These are phyloP conservation scores for Bombylius discolor DNA, from an alignment of 2,888 invertebrate genomes.

Conservation along the genomic window DNA sequence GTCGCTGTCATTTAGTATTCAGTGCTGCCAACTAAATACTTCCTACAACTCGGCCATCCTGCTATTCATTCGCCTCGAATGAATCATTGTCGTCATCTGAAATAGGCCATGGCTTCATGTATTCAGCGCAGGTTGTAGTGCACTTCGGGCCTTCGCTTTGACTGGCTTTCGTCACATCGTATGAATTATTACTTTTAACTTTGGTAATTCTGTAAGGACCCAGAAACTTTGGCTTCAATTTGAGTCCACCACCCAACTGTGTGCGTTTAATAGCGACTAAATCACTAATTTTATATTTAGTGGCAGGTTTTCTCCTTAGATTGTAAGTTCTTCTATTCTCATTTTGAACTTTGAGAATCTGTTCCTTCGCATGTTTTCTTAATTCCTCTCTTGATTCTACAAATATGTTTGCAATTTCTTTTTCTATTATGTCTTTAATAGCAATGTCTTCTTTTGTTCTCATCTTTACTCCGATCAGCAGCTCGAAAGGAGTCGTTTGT, in stretches of 20 bases:
- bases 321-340: slow-evolving; percentile 13
- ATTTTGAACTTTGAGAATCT: slow-evolving; percentile 12
- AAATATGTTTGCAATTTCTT: slow-evolving; percentile 4
- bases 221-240: slow-evolving; percentile 24
- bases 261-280: slow-evolving; percentile 23
- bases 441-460: slow-evolving; percentile 15
- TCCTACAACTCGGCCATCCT: slow-evolving; percentile 9
- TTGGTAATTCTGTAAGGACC: slow-evolving; percentile 23
- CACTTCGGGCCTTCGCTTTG: slow-evolving; percentile 5
- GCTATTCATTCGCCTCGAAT: slow-evolving; percentile 9
- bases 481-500: slow-evolving; percentile 15
- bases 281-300: slow-evolving; percentile 6
- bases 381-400: slow-evolving; percentile 5
- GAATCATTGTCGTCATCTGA: background rate
- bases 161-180: slow-evolving; percentile 19
- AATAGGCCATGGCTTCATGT: slow-evolving; percentile 9
- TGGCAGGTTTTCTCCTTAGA: slow-evolving; percentile 6
- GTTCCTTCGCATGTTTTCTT: slow-evolving; percentile 7
- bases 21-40: too few species aligned
- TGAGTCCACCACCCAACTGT: slow-evolving; percentile 24
- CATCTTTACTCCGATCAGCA: slow-evolving; percentile 18
- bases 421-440: slow-evolving; percentile 4
- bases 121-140: slow-evolving; percentile 7
- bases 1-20: too few species aligned
- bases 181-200: slow-evolving; percentile 21